phyloP scores from a whole-genome alignment of 2,113 vertebrate genomes.

The Carassius auratus region DNA sequence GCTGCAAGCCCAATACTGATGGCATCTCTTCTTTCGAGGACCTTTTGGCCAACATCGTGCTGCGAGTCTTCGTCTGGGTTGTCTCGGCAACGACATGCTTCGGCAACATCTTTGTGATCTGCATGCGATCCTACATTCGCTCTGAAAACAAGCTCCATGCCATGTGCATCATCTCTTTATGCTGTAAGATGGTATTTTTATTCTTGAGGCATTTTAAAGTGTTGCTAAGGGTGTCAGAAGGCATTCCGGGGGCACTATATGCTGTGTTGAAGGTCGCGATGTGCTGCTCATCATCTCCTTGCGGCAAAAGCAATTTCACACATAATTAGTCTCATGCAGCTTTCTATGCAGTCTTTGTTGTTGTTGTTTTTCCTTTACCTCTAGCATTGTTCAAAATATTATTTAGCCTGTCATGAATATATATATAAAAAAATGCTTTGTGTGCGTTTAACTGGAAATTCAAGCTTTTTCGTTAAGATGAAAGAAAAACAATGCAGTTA shows the following conservation, averaged over 20 bases:
- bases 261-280: background rate
- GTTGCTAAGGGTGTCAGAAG: background rate
- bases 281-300: background rate
- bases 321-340: background rate
- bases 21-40: slow-evolving; percentile 96
- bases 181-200: slow-evolving; percentile 81
- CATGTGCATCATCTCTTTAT: slow-evolving; percentile 95
- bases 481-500: background rate
- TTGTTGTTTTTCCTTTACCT: background rate
- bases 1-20: slow-evolving; percentile 96
- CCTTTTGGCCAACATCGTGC: slow-evolving; percentile 90
- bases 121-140: slow-evolving; percentile 91
- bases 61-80: slow-evolving; percentile 97
- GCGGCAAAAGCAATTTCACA: background rate
- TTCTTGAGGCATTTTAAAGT: background rate
- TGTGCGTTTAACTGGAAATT: background rate
- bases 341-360: background rate
- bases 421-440: background rate
- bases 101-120: slow-evolving; percentile 96
- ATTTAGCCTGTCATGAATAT: background rate
- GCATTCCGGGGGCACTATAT: background rate
- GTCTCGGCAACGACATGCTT: slow-evolving; percentile 94
- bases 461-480: background rate
- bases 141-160: slow-evolving; percentile 95
- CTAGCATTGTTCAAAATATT: background rate